Percentiles rank a stretch among this genome's conserved stretches.
Evolutionary conservation across 2,888 invertebrate genomes (phyloP).

Genomic region (Temnothorax rugatulus): DNA sequence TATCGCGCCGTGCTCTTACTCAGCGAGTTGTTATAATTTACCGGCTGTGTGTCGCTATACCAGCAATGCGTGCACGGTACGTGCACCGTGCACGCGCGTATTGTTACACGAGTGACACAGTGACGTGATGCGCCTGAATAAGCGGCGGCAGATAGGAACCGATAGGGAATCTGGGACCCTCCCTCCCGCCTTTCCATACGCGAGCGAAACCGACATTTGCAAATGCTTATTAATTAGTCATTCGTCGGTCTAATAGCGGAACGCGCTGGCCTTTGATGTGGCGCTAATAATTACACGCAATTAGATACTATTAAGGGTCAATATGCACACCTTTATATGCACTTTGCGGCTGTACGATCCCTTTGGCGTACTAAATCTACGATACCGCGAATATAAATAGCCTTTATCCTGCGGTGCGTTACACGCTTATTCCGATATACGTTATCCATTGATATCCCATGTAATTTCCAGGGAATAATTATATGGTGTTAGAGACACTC

Average conservation of each 20-base stretch:
- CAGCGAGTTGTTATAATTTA: slow-evolving; percentile 73
- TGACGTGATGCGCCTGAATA: slow-evolving; percentile 60
- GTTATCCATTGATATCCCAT: neutral
- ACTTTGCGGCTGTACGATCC: slow-evolving; percentile 38
- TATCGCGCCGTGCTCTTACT: slow-evolving; percentile 61
- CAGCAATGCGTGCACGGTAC: slow-evolving; percentile 51
- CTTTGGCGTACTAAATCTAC: slow-evolving; percentile 43
- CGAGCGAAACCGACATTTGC: slow-evolving; percentile 69
- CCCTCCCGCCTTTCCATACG: slow-evolving; percentile 53
- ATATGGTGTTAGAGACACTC: neutral
- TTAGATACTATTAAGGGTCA: slow-evolving; percentile 53
- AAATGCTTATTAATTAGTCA: slow-evolving; percentile 68
- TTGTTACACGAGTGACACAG: slow-evolving; percentile 32
- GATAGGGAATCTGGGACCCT: slow-evolving; percentile 58
- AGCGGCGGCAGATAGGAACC: slow-evolving; percentile 65
- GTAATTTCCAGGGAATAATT: slow-evolving; percentile 19
- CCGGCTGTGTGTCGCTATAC: slow-evolving; percentile 59
- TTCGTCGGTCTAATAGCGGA: slow-evolving; percentile 64
- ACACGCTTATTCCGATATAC: neutral
- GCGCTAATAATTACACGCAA: slow-evolving; percentile 54
- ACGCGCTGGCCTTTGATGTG: slow-evolving; percentile 40
- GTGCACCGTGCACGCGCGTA: neutral
- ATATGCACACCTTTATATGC: slow-evolving; percentile 45
- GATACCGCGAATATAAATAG: neutral
- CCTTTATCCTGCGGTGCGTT: slow-evolving; percentile 38